Base-by-base conservation (phyloP, 1,140 invertebrate species). In the Asobara japonica region DNA sequence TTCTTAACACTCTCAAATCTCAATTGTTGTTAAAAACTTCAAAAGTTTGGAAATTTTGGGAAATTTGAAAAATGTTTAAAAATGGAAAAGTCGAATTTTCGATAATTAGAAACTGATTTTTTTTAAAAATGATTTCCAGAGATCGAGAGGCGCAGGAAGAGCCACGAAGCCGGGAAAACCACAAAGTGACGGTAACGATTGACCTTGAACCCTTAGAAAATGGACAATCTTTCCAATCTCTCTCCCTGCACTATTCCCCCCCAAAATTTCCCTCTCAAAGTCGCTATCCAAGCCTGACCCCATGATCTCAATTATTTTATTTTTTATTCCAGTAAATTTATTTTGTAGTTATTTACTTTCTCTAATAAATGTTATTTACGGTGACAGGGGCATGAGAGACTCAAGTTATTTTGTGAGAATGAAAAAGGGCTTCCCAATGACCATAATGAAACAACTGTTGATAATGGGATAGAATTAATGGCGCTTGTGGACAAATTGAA, bases 401-500 rank as follows among this genome's bases (percentile, higher is more conserved):
- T 22, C 18, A 22, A 56, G 1, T 56, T 27, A 25, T 25, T 22
- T 22, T 56, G 4, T 3, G 13, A 25, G 20, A 27, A 22, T 56
- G 20, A 56, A 6, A 25, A 22, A 13, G 7, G 5, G 25, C 22
- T 45, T 7, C 18, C 22, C n/a, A 20, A 30, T 56, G 7, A 45
- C 56, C 3, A 8, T 18, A 69, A 48, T 69, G 45, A 18, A 33
- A 31, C 60, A 22, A n/a, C 25, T 20, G 16, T 65, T 18, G 56
- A 31, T 6, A 45, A 72, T 69, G 11, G 69, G 20, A 25, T 65
- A 6, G 66, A 74, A 33, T 38, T 78, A 22, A 77, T 73, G 29
- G 68, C 75, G 71, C 61, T 80, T 27, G 74, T 78, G 71, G 13
- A 64, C n/a, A 76, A 79, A 38, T 36, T 83, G 0, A 76, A 83